These are phyloP conservation scores for Pandemis heparana DNA, from an alignment of 2,888 invertebrate species.

Conservation along the genomic window DNA sequence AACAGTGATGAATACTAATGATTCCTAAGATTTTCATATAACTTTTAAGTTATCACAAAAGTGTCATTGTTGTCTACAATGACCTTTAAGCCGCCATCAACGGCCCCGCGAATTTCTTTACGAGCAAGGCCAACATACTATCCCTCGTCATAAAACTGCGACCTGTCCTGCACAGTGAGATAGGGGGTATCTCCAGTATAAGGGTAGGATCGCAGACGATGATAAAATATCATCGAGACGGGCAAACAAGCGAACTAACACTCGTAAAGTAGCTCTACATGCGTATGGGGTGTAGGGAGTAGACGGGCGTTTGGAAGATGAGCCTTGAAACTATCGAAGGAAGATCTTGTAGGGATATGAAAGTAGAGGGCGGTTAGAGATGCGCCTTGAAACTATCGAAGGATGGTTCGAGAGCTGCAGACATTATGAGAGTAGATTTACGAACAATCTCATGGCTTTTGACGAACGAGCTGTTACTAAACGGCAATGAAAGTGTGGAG, in stretches of 20 bases:
- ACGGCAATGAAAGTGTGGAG: too few relatives aligned
- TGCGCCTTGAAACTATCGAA: not conserved
- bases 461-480: too few relatives aligned
- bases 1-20: too few relatives aligned
- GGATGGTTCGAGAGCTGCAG: too few relatives aligned
- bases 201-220: conserved; percentile 57
- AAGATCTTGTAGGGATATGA: conserved; percentile 42
- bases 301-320: conserved; percentile 55
- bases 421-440: too few relatives aligned
- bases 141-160: conserved; percentile 52
- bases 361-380: conserved; percentile 53
- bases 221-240: conserved; percentile 75
- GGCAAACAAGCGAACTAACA: conserved; percentile 70
- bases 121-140: conserved; percentile 44
- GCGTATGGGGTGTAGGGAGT: conserved; percentile 53
- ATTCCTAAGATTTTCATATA: too few relatives aligned
- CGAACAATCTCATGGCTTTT: too few relatives aligned
- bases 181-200: conserved; percentile 55
- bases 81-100: conserved; percentile 44
- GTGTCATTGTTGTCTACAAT: not conserved
- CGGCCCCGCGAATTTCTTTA: conserved; percentile 42
- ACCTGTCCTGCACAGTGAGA: conserved; percentile 53
- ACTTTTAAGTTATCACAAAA: not conserved
- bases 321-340: not conserved
- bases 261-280: conserved; percentile 73